phyloP scores from a whole-genome alignment of 2,797 vertebrate genomes.

The Crax fasciolata region DNA sequence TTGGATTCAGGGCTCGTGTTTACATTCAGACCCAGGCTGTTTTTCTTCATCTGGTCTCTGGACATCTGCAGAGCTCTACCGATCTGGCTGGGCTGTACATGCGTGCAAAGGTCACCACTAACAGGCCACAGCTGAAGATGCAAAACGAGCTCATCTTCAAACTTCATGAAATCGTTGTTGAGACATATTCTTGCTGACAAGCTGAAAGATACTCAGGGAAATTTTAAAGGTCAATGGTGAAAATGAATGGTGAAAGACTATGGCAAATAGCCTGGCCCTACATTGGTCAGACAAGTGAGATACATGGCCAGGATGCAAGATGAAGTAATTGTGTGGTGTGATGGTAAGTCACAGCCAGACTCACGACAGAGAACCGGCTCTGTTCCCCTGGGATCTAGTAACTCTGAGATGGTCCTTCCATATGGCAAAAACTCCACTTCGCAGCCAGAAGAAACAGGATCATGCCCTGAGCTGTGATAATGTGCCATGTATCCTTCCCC shows the following conservation, averaged over 20 bases:
- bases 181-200: background rate
- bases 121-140: background rate
- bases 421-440: background rate
- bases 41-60: background rate
- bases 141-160: background rate
- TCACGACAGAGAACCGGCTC: background rate
- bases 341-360: background rate
- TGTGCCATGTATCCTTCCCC: background rate
- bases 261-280: background rate
- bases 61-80: background rate
- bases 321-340: background rate
- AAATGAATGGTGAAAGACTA: background rate
- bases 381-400: background rate
- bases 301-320: background rate
- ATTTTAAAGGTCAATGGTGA: background rate
- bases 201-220: background rate
- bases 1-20: background rate
- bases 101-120: background rate
- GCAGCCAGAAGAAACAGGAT: background rate
- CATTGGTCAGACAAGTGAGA: background rate
- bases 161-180: background rate
- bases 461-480: background rate
- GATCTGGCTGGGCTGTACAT: background rate
- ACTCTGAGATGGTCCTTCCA: conserved; percentile 29
- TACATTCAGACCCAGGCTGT: background rate